Base-by-base conservation (phyloP, 2,888 invertebrate genomes). In the Himalopsyche japonica region DNA sequence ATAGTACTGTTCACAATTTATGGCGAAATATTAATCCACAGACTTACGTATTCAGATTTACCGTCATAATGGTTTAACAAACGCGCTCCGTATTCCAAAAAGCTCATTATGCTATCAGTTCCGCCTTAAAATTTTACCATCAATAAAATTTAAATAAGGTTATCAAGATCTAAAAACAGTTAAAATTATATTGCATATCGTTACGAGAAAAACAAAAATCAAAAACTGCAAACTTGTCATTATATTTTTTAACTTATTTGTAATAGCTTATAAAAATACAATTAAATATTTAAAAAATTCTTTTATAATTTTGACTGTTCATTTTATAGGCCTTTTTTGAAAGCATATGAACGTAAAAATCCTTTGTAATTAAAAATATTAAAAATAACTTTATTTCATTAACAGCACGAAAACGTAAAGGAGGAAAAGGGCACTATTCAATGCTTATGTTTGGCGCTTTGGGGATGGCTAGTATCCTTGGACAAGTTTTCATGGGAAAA, bases 401-500 rank as follows among this genome's bases (percentile, higher is more conserved):
- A 49, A 37, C 87, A 93, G 92, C 89, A 93, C 93, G 90, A 90
- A 91, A 27, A 70, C 20, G 27, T 0, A 70, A 70, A 15, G 70
- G 70, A 70, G 70, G 70, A 10, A 70, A 70, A 70, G 70, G 70
- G 10, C 24, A 27, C 4, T 0, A 70, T 27, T 70, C 78, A 30
- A 83, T 84, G 12, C 64, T 86, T 8, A 78, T 87, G 85, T 81
- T 77, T 30, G 86, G 81, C 27, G 87, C 93, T 86, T 89, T 94
- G 86, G 94, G 94, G 18, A 91, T 94, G 89, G 91, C 93, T 86
- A 94, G 94, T 70, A 93, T 95, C 91, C 90, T 95, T 89, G 93
- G 93, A 2, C 94, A 95, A 90, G 90, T 95, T 90, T 93, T 94
- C 85, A 93, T 95, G 89, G 94, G 94, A 34, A 95, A 95, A 90